Evolutionary conservation across 1,140 invertebrate genomes (phyloP), one percentile per base, ranked within the genome.

Genomic region (Drosophila asahinai): DNA sequence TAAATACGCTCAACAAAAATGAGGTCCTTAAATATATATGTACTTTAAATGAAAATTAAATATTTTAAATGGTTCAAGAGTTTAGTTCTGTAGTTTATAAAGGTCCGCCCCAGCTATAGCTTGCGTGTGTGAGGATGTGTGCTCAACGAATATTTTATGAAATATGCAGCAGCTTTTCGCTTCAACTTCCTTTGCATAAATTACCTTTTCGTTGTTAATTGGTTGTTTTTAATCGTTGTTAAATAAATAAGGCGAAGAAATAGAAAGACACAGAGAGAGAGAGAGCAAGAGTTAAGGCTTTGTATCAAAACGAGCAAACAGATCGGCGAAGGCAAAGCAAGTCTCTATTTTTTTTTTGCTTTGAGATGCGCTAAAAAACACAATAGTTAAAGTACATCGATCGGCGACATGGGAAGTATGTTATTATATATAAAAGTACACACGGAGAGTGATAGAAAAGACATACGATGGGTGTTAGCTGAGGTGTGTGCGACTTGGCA

Each of bases 141-240:
- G 64, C 62, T 47, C 60, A 65, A 58, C 43, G 52, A 76, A 71
- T 49, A 61, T 45, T 43, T 14, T 52, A 73, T 73, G 70, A 52
- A 59, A 73, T 72, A 73, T 73, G 67, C 70, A 73, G 22, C 43
- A 72, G 67, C 67, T 71, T 51, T 47, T 51, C 43, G 33, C 49
- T 38, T 59, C 27, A 61, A 73, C 47, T 78, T 70, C 61, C 49
- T 55, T 74, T 68, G 74, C 82, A 71, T 68, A 86, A 81, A 86
- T 89, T 89, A 89, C 86, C 86, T 89, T 89, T 78, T 79, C 51
- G 71, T 81, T 86, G 77, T 57, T 77, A 67, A 71, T 79, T 80
- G 30, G 74, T 72, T 51, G 30, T 43, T 75, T 52, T 54, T 77
- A 48, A 61, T 78, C 62, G 58, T 82, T 76, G 65, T 71, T 48